A percentile compares a stretch with the other conserved stretches of the same genome.
These are phyloP conservation scores for Erebia palarica DNA, from an alignment of 2,888 invertebrate species.

Conservation along the genomic window DNA sequence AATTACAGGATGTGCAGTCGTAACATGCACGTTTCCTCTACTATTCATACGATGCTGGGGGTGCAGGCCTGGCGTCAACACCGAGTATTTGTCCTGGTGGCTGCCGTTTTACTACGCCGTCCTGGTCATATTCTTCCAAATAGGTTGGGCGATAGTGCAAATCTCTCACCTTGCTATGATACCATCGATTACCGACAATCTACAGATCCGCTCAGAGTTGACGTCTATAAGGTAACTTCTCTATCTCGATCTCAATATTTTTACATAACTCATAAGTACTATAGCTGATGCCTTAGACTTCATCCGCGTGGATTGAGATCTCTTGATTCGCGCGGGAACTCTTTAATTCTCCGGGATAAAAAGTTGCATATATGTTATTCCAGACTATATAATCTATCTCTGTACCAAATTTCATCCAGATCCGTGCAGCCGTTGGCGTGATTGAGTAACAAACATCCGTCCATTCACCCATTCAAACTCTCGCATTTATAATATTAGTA, in stretches of 20 bases:
- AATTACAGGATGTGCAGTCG: conserved; percentile 61
- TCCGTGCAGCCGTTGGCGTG: no score
- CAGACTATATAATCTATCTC: no score
- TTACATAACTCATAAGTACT: no score
- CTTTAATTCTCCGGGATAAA: no score
- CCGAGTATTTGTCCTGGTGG: conserved; percentile 73
- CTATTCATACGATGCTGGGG: conserved; percentile 88
- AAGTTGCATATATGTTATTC: no score
- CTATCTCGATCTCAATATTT: not conserved
- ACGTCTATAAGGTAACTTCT: conserved; percentile 88
- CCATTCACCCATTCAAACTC: no score
- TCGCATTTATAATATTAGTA: no score
- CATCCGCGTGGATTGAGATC: no score
- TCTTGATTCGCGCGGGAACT: no score
- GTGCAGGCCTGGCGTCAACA: conserved; percentile 65
- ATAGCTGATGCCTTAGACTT: no score
- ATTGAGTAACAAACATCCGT: no score
- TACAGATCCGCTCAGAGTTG: conserved; percentile 88
- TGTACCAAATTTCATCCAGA: no score
- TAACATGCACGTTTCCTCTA: conserved; percentile 89
- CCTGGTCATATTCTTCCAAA: conserved; percentile 90
- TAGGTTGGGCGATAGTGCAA: conserved; percentile 97
- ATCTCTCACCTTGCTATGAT: conserved; percentile 96
- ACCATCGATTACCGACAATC: conserved; percentile 88
- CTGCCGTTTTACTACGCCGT: conserved; percentile 81